phyloP scores from a whole-genome alignment of 1,140 invertebrate genomes.

The Zaprionus tsacasi region DNA sequence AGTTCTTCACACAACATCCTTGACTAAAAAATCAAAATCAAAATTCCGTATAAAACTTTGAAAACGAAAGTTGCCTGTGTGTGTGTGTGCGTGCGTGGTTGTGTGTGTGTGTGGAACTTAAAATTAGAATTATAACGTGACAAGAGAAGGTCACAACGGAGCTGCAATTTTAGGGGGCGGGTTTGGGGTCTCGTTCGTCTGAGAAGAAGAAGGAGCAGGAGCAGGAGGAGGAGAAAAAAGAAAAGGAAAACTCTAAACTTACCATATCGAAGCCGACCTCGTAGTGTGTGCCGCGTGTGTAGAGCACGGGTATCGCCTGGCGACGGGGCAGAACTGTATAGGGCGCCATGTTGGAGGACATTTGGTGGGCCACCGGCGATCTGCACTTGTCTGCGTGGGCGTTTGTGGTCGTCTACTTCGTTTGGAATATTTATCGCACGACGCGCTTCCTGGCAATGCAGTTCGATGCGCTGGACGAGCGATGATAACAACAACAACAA shows the following conservation, averaged over 20 bases:
- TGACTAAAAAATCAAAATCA: background rate
- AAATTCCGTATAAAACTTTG: background rate
- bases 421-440: conserved; percentile 21
- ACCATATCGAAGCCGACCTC: conserved; percentile 94
- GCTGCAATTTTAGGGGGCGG: background rate
- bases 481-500: background rate
- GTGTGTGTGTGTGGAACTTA: background rate
- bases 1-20: background rate
- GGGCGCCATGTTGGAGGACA: conserved; percentile 57
- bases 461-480: conserved; percentile 9
- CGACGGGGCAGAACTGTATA: conserved; percentile 84
- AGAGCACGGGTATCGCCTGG: conserved; percentile 90
- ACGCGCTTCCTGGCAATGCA: conserved; percentile 6
- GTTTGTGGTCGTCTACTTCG: conserved; percentile 13
- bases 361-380: conserved; percentile 23
- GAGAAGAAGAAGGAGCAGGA: too few relatives aligned
- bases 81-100: background rate
- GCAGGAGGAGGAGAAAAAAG: background rate
- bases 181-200: too few relatives aligned
- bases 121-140: background rate
- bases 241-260: conserved; percentile 71
- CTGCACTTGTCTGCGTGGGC: conserved; percentile 10
- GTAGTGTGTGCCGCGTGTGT: conserved; percentile 91
- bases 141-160: background rate
- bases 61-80: background rate